A percentile compares a stretch with the other conserved stretches of the same genome.
Evolutionary conservation across 2,888 invertebrate genomes (phyloP).

Genomic region (Anthoptus insignis): DNA sequence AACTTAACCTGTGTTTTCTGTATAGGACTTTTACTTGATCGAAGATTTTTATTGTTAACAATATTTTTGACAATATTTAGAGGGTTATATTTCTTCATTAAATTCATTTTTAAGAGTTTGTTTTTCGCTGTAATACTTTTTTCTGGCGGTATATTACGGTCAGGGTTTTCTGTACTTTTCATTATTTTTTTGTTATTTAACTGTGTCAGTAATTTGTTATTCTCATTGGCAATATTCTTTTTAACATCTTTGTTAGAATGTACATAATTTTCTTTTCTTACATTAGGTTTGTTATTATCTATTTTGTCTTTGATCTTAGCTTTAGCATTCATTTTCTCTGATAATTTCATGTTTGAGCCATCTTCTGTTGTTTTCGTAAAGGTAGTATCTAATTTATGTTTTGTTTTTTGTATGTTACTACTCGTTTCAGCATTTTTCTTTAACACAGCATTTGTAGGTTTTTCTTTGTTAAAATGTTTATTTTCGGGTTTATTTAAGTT

Average conservation of each 20-base stretch:
- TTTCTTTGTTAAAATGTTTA: background rate
- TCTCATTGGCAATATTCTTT: background rate
- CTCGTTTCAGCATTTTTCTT: background rate
- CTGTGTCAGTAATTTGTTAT: background rate
- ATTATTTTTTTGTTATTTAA: background rate
- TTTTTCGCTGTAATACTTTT: background rate
- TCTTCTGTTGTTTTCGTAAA: background rate
- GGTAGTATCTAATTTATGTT: background rate
- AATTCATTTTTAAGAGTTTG: background rate
- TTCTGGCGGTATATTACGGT: background rate
- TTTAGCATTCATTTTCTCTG: slow-evolving; percentile 3
- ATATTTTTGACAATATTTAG: background rate
- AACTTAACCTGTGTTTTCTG: slow-evolving; percentile 1
- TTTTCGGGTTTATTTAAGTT: too few species aligned
- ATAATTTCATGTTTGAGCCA: slow-evolving; percentile 3
- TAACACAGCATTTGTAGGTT: background rate
- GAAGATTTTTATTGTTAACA: background rate
- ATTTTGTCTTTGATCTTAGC: slow-evolving; percentile 9
- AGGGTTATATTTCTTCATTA: background rate
- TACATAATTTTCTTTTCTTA: background rate
- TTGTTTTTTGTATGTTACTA: background rate
- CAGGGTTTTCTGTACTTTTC: background rate
- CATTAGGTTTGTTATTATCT: background rate
- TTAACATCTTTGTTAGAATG: background rate
- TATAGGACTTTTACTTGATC: slow-evolving; percentile 4